Conservation (phyloP, 2,888 invertebrate species). For the Dermolepida albohirtum region DNA sequence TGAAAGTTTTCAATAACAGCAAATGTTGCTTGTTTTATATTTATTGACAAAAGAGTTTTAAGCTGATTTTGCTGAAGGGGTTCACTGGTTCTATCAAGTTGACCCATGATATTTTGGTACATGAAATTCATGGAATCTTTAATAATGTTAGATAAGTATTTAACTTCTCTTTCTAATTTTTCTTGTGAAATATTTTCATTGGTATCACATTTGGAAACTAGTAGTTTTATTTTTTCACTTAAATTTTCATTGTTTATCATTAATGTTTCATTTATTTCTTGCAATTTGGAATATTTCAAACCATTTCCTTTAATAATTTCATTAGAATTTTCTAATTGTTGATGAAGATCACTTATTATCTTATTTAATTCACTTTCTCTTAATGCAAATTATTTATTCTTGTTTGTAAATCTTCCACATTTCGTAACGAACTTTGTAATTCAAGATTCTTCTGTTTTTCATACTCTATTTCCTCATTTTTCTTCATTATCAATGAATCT, state of each 20-base stretch:
- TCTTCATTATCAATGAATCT: slow-evolving; percentile 25
- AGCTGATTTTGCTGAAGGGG: slow-evolving; percentile 37
- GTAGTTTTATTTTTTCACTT: slow-evolving; percentile 44
- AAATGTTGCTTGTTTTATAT: slow-evolving; percentile 49
- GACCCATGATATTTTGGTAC: slow-evolving; percentile 56
- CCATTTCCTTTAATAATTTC: slow-evolving; percentile 46
- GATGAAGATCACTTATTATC: slow-evolving; percentile 11
- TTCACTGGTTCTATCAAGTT: slow-evolving; percentile 46
- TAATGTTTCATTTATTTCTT: slow-evolving; percentile 37
- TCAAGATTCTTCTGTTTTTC: slow-evolving; percentile 38
- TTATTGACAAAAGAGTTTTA: slow-evolving; percentile 46
- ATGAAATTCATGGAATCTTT: slow-evolving; percentile 59
- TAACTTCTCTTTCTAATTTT: slow-evolving; percentile 35
- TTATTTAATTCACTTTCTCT: slow-evolving; percentile 33
- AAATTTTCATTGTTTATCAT: slow-evolving; percentile 42
- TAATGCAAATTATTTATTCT: slow-evolving; percentile 2
- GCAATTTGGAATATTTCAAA: slow-evolving; percentile 41
- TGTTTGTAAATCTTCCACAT: slow-evolving; percentile 30
- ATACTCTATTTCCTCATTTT: slow-evolving; percentile 41
- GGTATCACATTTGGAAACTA: slow-evolving; percentile 46
- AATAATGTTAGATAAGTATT: slow-evolving; percentile 49
- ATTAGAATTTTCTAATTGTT: slow-evolving; percentile 47
- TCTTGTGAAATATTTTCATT: slow-evolving; percentile 39
- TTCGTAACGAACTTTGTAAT: slow-evolving; percentile 42
- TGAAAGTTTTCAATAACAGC: slow-evolving; percentile 48